Evolutionary conservation across 2,113 vertebrate genomes (phyloP).

Genomic region (Indicator maculatus): DNA sequence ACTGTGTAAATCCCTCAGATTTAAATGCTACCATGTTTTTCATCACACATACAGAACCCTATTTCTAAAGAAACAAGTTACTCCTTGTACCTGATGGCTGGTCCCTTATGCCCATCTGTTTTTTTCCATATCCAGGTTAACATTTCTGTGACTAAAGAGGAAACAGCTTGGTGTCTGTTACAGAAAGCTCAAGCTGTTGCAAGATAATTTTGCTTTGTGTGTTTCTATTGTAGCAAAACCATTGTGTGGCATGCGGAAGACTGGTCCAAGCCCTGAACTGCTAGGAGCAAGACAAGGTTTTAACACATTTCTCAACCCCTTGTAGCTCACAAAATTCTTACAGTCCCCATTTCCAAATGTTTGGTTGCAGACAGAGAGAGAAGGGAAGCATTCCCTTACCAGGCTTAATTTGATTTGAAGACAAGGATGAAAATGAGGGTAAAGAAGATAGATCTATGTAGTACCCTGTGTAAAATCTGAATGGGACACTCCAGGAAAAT

Average conservation of each 20-base stretch:
- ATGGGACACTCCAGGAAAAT: background rate
- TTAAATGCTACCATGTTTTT: background rate
- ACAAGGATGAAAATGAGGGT: background rate
- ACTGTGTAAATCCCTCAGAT: fast-evolving
- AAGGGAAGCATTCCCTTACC: background rate
- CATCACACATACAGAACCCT: background rate
- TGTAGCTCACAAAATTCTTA: background rate
- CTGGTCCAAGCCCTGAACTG: background rate
- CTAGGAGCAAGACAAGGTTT: background rate
- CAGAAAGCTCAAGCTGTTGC: background rate
- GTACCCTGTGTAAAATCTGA: background rate
- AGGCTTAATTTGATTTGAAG: background rate
- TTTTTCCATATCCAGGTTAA: background rate
- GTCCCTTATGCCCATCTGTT: fast-evolving
- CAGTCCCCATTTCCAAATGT: background rate
- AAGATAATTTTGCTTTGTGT: background rate
- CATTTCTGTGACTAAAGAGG: background rate
- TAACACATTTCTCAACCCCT: background rate
- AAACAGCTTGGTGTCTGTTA: background rate
- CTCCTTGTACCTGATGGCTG: background rate
- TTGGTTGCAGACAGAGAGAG: background rate
- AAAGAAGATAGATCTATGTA: background rate
- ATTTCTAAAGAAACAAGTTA: no score
- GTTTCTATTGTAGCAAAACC: background rate
- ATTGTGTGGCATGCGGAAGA: fast-evolving